Base-by-base conservation (phyloP, 23 tunicate genomes). In the Trididemnum clinides region DNA sequence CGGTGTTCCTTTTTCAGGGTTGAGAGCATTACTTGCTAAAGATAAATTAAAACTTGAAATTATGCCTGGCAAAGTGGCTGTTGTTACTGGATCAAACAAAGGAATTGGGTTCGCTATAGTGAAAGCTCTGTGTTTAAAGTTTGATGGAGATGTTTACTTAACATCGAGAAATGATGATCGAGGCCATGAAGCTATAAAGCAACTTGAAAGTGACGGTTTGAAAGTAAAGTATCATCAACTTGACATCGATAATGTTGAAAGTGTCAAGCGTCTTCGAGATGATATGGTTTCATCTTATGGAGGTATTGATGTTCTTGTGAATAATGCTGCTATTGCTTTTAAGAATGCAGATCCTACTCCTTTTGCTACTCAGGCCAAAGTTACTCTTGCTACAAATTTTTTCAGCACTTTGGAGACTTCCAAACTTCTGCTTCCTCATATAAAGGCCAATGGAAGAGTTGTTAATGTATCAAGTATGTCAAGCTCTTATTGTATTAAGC, bases 41-140 rank as follows among this genome's bases (percentile, higher is more conserved):
- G n/a, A n/a, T n/a, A n/a, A n/a, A n/a, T n/a, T n/a, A n/a, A 44
- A 44, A 7, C 15, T 44, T 44, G 54, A 44, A 10, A 44, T 44
- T 10, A 59, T 59, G 66, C 25, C 75, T 37, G 63, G 23, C 12
- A 85, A 32, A 78, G 90, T 91, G 10, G 96, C 90, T 26, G 90
- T 86, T 0, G 96, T 91, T 29, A 86, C 90, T 64, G 96, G 96
- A 1, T 21, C 78, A 28, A 91, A 86, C 49, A 87, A 73, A 76
- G 96, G 96, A 23, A 86, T 91, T 64, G 96, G 96, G 0, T 64
- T 86, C 64, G 90, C 96, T 28, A 91, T 86, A n/a, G 96, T 91
- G 6, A 82, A 85, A 28, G 63, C 88, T 2, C 73, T 91, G 19
- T 86, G 87, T 57, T 26, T 72, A 32, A 74, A 80, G 30, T 90